Conservation (phyloP, 2,797 vertebrate genomes). For the Lophius americanus region DNA sequence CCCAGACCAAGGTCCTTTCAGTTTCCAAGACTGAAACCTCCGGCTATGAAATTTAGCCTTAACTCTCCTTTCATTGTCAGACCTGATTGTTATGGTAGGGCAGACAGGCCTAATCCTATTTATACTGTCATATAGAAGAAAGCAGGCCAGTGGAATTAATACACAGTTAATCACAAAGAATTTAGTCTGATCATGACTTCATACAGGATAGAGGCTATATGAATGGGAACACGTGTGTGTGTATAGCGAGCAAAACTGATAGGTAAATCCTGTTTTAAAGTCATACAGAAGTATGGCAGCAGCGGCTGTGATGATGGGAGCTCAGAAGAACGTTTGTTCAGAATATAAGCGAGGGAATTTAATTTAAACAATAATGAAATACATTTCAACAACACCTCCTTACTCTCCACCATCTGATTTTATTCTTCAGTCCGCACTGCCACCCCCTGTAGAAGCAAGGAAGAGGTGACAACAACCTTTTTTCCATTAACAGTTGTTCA, state of each 20-base stretch:
- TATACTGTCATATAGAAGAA: constrained; percentile 66
- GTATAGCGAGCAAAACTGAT: constrained; percentile 39
- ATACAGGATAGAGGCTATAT: constrained; percentile 47
- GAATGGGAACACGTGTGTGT: constrained; percentile 38
- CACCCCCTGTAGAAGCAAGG: too few species aligned
- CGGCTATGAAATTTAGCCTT: constrained; percentile 35
- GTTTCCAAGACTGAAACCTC: constrained; percentile 34
- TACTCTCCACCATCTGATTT: too few species aligned
- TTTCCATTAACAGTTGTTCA: too few species aligned
- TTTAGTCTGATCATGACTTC: constrained; percentile 47
- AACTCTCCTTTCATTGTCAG: constrained; percentile 28
- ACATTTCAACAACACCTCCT: too few species aligned
- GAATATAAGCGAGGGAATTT: constrained; percentile 23
- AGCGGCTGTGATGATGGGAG: constrained; percentile 5
- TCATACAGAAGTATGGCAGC: constrained; percentile 33
- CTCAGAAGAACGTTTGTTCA: constrained; percentile 10
- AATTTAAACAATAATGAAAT: not conserved
- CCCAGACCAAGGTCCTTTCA: constrained; percentile 24
- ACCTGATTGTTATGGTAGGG: constrained; percentile 30
- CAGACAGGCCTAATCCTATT: constrained; percentile 48
- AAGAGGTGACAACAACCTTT: too few species aligned
- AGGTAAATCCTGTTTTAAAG: constrained; percentile 61
- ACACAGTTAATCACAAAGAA: constrained; percentile 60
- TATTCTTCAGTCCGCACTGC: too few species aligned
- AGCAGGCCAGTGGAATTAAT: constrained; percentile 57